phyloP scores from a whole-genome alignment of 2,797 vertebrate genomes.

The Tragopan temminckii region DNA sequence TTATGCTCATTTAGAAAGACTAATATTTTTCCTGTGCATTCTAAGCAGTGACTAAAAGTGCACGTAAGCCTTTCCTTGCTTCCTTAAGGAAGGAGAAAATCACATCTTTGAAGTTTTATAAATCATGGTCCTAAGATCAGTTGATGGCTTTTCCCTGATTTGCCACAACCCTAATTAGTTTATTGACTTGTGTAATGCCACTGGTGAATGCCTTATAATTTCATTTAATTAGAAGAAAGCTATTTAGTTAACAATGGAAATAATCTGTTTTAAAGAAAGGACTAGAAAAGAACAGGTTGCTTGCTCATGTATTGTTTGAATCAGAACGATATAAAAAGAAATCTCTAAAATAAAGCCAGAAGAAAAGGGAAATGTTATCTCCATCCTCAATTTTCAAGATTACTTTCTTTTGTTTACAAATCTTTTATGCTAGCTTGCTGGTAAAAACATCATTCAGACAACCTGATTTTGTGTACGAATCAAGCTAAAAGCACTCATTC shows the following conservation, averaged over 20 bases:
- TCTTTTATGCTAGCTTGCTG: not conserved
- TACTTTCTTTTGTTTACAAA: not conserved
- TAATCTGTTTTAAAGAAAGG: constrained; percentile 54
- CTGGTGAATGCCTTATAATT: constrained; percentile 51
- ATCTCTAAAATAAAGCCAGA: not conserved
- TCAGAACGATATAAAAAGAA: not conserved
- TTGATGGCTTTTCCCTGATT: constrained; percentile 36
- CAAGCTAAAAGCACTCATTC: not conserved
- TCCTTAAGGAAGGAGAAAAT: constrained; percentile 12
- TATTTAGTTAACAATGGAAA: constrained; percentile 58
- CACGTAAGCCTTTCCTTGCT: not conserved
- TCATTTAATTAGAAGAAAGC: constrained; percentile 64
- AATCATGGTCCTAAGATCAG: not conserved
- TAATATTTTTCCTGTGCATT: not conserved
- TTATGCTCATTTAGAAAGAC: not conserved
- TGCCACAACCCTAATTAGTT: constrained; percentile 61
- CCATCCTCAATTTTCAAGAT: not conserved
- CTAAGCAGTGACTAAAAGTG: not conserved
- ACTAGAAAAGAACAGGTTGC: constrained; percentile 17
- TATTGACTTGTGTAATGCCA: constrained; percentile 60
- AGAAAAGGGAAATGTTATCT: not conserved
- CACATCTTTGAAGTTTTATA: constrained; percentile 4
- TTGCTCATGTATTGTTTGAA: constrained; percentile 24
- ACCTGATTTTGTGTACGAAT: not conserved
- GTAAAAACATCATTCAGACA: not conserved